Conservation (phyloP, 2,113 vertebrate species). For the Nesoenas mayeri region DNA sequence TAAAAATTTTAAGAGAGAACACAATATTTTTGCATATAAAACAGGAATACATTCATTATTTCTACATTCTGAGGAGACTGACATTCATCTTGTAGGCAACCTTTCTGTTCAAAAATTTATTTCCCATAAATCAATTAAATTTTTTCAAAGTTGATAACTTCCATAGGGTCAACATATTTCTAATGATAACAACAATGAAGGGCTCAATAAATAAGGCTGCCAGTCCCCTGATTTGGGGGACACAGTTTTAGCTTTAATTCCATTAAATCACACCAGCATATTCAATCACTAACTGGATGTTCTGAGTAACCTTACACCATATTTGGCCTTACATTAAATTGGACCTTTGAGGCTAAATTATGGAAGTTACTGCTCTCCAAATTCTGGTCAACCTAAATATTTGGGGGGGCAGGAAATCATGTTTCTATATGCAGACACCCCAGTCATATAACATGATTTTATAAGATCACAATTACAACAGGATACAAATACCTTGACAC, state of each 20-base stretch:
- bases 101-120: neutral
- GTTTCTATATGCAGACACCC: neutral
- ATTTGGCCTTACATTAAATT: neutral
- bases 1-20: neutral
- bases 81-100: neutral
- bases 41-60: neutral
- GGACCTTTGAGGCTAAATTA: neutral
- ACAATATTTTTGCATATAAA: neutral
- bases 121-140: neutral
- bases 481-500: neutral
- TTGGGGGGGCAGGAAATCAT: no score
- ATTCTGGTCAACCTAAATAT: neutral
- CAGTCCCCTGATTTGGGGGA: neutral
- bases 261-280: neutral
- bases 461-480: neutral
- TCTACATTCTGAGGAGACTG: neutral
- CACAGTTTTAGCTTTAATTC: neutral
- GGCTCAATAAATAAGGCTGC: neutral
- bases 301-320: neutral
- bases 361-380: neutral
- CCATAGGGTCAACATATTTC: neutral
- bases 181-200: neutral
- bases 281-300: neutral
- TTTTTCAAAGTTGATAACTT: neutral
- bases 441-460: neutral